A percentile compares a stretch with the other conserved stretches of the same genome.
phyloP scores from a whole-genome alignment of 2,113 vertebrate genomes.

The Hypocryptadius cinnamomeus region DNA sequence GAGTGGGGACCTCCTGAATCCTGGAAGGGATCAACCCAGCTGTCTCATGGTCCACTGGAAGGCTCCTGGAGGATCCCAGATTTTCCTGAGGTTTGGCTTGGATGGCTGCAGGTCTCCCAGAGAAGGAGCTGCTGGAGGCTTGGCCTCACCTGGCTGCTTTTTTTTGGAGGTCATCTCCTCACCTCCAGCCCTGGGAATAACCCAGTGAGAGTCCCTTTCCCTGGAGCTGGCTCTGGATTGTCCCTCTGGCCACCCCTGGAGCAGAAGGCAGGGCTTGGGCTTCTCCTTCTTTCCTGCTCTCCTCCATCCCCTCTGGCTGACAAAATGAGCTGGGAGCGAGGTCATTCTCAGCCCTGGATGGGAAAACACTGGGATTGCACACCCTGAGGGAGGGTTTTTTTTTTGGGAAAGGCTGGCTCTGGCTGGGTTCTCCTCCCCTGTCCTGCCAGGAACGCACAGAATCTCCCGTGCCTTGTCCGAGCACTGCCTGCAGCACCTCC shows the following conservation, averaged over 20 bases:
- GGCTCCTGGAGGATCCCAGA: fast-evolving
- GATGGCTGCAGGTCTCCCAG: not conserved
- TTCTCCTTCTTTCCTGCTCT: not conserved
- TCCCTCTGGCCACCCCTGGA: not conserved
- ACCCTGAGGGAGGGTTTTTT: too few relatives aligned
- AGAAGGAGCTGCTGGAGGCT: not conserved
- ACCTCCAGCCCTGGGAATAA: not conserved
- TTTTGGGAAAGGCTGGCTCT: not conserved
- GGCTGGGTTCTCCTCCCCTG: not conserved
- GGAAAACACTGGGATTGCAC: not conserved
- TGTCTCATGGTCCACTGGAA: not conserved
- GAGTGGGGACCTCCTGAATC: not conserved
- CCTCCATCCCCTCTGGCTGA: not conserved
- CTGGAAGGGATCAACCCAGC: not conserved
- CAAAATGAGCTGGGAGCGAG: fast-evolving
- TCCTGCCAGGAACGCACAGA: constrained; percentile 24
- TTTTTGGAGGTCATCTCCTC: not conserved
- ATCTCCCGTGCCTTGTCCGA: constrained; percentile 65
- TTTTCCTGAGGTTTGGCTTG: not conserved
- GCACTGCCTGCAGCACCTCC: constrained; percentile 63
- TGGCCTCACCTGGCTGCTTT: not conserved
- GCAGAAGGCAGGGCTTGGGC: not conserved
- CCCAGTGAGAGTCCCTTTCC: not conserved
- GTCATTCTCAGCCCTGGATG: not conserved
- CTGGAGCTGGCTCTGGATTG: not conserved